Conservation (phyloP, 2,113 vertebrate genomes). For the Ammospiza caudacuta region DNA sequence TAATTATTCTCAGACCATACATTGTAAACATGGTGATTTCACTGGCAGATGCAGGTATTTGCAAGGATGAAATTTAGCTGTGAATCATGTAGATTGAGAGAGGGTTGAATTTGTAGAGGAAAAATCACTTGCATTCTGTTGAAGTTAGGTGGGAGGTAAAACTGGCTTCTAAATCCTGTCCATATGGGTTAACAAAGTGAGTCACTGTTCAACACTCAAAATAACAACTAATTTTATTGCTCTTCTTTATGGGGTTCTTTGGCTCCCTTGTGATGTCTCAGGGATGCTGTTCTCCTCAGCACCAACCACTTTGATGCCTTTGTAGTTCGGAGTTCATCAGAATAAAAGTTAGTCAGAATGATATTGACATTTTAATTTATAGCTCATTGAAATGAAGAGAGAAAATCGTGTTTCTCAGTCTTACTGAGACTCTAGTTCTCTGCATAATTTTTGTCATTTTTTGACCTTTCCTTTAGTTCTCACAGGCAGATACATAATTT, state of each 20-base stretch:
- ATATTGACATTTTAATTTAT: background rate
- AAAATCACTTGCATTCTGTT: background rate
- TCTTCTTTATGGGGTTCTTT: background rate
- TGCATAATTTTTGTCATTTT: background rate
- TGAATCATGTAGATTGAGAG: background rate
- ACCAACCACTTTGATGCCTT: background rate
- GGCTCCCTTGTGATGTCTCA: background rate
- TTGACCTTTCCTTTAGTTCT: background rate
- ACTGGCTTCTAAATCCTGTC: background rate
- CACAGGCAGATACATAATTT: background rate
- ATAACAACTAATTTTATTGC: background rate
- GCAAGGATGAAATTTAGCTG: background rate
- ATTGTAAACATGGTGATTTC: background rate
- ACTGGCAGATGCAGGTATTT: background rate
- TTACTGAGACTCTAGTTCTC: background rate
- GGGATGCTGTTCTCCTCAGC: background rate
- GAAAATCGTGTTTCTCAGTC: background rate
- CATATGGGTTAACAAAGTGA: slow-evolving; percentile 5
- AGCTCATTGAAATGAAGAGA: background rate
- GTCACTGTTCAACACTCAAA: background rate
- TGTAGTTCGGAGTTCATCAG: background rate
- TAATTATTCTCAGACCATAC: background rate
- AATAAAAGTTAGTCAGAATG: background rate
- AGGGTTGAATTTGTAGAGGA: background rate
- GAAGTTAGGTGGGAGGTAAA: background rate